phyloP scores from a whole-genome alignment of 2,797 vertebrate genomes.

The Hozukius guyotensis region DNA sequence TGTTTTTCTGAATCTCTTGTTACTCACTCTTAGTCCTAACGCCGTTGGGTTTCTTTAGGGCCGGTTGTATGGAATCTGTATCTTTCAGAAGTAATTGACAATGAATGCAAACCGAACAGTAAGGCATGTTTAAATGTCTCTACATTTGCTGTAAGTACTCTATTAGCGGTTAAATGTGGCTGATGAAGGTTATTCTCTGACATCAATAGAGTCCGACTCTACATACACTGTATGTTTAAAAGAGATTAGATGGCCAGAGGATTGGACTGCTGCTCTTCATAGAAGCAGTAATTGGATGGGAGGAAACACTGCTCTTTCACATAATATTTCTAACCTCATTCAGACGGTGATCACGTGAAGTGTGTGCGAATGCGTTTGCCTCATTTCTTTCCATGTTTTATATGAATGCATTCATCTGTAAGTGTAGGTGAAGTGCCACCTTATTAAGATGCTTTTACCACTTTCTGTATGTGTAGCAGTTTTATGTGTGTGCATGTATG shows the following conservation, averaged over 20 bases:
- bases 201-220: neutral
- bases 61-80: neutral
- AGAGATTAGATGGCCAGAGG: neutral
- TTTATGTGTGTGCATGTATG: neutral
- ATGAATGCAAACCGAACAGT: neutral
- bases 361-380: neutral
- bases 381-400: neutral
- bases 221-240: neutral
- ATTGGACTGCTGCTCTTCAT: neutral
- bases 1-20: neutral
- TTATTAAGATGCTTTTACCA: neutral
- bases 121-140: neutral
- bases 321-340: slow-evolving; percentile 22
- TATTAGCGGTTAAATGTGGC: neutral
- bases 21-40: neutral
- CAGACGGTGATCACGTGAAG: neutral
- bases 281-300: neutral
- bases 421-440: neutral
- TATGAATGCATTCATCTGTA: neutral
- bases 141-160: neutral
- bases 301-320: neutral
- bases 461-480: neutral
- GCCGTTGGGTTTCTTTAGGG: neutral
- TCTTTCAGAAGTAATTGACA: neutral
- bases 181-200: neutral